Base-by-base conservation (phyloP, 1,140 invertebrate species). In the Diplogasteroides magnus region DNA sequence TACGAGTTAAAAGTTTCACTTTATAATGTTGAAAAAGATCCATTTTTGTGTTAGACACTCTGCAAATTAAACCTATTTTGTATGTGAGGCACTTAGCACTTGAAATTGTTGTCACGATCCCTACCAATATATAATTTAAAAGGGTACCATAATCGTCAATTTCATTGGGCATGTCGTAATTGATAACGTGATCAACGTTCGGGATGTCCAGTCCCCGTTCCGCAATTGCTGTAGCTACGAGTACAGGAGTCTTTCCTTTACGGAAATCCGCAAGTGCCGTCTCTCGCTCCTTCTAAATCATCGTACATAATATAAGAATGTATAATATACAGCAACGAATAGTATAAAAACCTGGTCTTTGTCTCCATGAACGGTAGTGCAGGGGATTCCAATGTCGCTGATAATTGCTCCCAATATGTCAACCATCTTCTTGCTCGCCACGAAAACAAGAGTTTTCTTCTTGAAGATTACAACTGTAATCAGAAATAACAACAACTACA, bases 381-480 rank as follows among this genome's bases (percentile, higher is more conserved):
- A 56, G 28, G 63, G 61, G 28, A 72, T 31, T n/a, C 57, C 57
- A 26, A 37, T 56, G 11, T 29, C 32, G 1, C 67, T 61, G 59
- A 72, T 61, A 48, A 72, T 62, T n/a, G 27, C 23, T 11, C 55
- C 70, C 29, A 67, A 63, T 2, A 55, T 68, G 31, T 66, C 58
- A 25, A 58, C 69, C 57, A 73, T 65, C 27, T 31, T 68, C 67
- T 56, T 75, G 64, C 48, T 72, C 62, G 48, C 70, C 37, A 69
- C 71, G 0, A 87, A 89, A 0, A 93, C 79, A 69, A 87, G 88
- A 0, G 88, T 87, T 0, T 91, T 92, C 1, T 97, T 84, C 77
- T 93, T 94, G 83, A 98, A 94, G 0, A 91, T 91, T 48, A 88
- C 90, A 61, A 88, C 79, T 96, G 93, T 91, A 0, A 95, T 91